phyloP scores from a whole-genome alignment of 1,140 invertebrate species.

The Brachionus sp. region DNA sequence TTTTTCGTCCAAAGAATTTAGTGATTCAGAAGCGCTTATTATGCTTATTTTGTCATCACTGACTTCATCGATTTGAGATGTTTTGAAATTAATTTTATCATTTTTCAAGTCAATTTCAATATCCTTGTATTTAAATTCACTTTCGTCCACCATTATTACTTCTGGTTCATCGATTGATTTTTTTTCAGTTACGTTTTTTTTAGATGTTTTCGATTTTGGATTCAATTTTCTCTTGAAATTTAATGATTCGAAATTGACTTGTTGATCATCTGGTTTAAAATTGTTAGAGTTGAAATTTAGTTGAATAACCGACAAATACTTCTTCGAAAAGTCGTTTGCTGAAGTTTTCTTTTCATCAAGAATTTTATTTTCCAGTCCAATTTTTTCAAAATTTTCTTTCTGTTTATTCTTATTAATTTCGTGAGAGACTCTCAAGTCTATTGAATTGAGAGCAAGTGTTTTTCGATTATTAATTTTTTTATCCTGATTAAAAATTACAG shows the following conservation, averaged over 20 bases:
- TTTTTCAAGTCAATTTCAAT: neutral
- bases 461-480: neutral
- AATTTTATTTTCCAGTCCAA: neutral
- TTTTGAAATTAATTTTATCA: neutral
- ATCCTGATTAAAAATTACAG: neutral
- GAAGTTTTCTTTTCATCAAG: neutral
- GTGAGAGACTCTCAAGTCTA: neutral
- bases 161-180: neutral
- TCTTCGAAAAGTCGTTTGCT: neutral
- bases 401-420: neutral
- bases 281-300: neutral
- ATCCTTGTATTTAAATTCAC: neutral
- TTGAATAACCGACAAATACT: neutral
- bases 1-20: neutral
- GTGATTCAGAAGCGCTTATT: neutral
- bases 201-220: neutral
- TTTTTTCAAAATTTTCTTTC: neutral
- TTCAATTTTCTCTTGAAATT: neutral
- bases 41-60: neutral
- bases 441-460: neutral
- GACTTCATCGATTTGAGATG: neutral
- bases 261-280: neutral
- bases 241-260: neutral
- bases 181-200: neutral
- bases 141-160: neutral